phyloP scores from a whole-genome alignment of 2,888 invertebrate species.

The Calliopum simillimum region DNA sequence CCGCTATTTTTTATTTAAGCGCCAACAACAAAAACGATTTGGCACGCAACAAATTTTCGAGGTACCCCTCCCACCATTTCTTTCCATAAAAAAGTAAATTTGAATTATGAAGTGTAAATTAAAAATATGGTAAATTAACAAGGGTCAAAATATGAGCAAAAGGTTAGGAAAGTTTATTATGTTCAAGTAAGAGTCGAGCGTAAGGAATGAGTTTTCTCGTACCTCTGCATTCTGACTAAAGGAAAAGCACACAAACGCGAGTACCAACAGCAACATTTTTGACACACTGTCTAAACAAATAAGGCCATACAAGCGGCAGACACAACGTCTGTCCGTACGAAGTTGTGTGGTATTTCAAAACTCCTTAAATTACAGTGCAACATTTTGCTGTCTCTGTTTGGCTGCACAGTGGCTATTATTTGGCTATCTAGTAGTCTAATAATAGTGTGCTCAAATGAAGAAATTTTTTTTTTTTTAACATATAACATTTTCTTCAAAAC shows the following conservation, averaged over 20 bases:
- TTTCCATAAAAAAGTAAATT: neutral
- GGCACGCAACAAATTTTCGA: slow-evolving; percentile 17
- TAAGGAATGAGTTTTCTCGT: neutral
- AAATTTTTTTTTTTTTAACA: too few relatives aligned
- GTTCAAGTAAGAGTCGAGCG: neutral
- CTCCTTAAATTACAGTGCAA: slow-evolving; percentile 4
- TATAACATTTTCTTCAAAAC: too few relatives aligned
- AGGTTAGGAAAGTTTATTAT: slow-evolving; percentile 6
- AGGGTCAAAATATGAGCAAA: slow-evolving; percentile 14
- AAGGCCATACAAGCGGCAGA: slow-evolving; percentile 20
- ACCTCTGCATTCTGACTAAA: neutral
- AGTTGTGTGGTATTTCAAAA: neutral
- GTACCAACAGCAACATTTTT: slow-evolving; percentile 11
- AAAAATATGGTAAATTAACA: slow-evolving; percentile 24
- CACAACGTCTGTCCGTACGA: slow-evolving; percentile 26
- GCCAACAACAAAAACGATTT: slow-evolving; percentile 11
- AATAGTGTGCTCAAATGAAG: too few relatives aligned
- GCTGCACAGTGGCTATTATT: too few relatives aligned
- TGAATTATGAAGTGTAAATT: slow-evolving; percentile 45
- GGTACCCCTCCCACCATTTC: neutral
- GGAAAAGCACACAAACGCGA: neutral
- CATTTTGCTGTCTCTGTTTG: neutral
- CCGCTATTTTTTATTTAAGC: neutral
- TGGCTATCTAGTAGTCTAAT: too few relatives aligned
- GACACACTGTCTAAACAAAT: slow-evolving; percentile 32